A percentile compares a stretch with the other conserved stretches of the same genome.
These are phyloP conservation scores for Chirona hameri DNA, from an alignment of 2,888 invertebrate genomes.

Conservation along the genomic window DNA sequence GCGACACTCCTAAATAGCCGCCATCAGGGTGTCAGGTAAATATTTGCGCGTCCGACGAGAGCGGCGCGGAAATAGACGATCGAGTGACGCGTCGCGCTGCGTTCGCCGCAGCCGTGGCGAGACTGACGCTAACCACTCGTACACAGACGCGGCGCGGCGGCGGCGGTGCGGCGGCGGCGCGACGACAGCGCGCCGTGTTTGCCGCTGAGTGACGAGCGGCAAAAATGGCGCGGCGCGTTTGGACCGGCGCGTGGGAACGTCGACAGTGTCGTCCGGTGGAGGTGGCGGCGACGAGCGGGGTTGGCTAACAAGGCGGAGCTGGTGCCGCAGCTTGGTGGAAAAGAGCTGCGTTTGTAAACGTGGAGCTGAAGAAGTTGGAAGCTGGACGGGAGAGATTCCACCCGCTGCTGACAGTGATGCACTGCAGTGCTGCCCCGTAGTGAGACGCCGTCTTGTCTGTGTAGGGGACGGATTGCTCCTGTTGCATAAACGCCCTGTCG, in stretches of 20 bases:
- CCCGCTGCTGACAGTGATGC: no score
- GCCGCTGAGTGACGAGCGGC: constrained; percentile 2
- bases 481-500: no score
- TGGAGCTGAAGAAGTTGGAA: not conserved
- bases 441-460: no score
- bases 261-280: not conserved
- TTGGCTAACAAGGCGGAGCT: no score
- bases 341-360: not conserved
- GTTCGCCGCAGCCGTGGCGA: not conserved
- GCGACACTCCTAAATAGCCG: constrained; percentile 5
- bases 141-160: constrained; percentile 10
- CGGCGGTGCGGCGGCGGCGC: not conserved
- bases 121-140: constrained; percentile 22
- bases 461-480: no score
- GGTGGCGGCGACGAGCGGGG: no score
- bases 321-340: no score
- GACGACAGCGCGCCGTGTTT: not conserved
- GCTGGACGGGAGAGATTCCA: no score
- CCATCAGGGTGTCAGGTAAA: not conserved
- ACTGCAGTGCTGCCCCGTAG: no score
- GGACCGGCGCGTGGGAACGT: not conserved
- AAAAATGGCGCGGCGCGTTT: constrained; percentile 12
- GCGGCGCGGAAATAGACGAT: constrained; percentile 12
- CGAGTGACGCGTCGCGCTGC: constrained; percentile 9
- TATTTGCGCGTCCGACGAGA: not conserved